phyloP scores from a whole-genome alignment of 2,113 vertebrate species.

The Actinemys pallida region DNA sequence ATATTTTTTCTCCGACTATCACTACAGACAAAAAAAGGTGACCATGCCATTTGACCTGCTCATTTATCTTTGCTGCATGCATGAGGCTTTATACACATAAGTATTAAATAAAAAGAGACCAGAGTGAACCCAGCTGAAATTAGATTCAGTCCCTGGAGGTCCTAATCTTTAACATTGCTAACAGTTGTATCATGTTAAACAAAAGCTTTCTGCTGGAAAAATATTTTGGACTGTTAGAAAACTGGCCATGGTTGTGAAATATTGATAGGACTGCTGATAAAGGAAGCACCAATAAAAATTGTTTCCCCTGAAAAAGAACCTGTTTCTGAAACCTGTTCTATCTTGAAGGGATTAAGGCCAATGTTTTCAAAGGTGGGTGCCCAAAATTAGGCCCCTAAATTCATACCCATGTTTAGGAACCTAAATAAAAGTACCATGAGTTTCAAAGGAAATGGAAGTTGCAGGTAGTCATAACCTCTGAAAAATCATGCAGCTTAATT shows the following conservation, averaged over 20 bases:
- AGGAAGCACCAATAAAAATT: not conserved
- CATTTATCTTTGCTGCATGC: not conserved
- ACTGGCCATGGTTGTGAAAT: not conserved
- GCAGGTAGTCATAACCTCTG: not conserved
- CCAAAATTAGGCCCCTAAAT: not conserved
- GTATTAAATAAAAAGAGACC: not conserved
- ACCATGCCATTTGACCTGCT: not conserved
- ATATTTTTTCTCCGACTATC: not conserved
- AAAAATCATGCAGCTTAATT: rapidly evolving
- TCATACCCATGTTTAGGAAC: not conserved
- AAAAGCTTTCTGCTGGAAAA: not conserved
- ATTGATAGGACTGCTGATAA: not conserved
- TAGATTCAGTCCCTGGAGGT: not conserved
- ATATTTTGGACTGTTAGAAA: not conserved
- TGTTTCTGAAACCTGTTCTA: not conserved
- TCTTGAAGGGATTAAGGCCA: not conserved
- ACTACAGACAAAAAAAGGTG: not conserved
- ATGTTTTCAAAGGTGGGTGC: not conserved
- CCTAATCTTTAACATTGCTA: not conserved
- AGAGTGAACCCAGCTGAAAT: not conserved
- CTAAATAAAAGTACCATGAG: not conserved
- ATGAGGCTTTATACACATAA: not conserved
- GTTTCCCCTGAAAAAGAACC: not conserved
- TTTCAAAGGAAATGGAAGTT: rapidly evolving
- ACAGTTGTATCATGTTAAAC: not conserved